Conservation (phyloP, 2,888 invertebrate genomes). For the Nemapogon koenigi region DNA sequence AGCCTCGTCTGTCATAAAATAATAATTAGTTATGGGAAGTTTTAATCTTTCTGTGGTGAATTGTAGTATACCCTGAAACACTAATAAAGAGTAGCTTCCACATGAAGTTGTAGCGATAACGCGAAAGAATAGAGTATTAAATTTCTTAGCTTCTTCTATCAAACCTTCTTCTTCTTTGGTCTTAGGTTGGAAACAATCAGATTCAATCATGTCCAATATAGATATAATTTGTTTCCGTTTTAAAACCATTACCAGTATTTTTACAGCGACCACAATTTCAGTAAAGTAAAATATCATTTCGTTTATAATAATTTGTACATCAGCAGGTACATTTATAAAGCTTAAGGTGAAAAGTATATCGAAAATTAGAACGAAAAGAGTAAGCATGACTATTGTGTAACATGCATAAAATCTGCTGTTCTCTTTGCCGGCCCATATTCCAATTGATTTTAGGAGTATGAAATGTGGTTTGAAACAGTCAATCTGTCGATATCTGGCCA, state of each 20-base stretch:
- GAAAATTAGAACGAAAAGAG: too few species aligned
- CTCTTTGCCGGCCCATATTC: too few species aligned
- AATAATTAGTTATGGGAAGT: slow-evolving; percentile 42
- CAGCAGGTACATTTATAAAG: neutral
- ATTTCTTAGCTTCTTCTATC: slow-evolving; percentile 21
- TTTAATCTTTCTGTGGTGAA: slow-evolving; percentile 24
- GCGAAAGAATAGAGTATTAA: slow-evolving; percentile 26
- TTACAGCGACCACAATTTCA: neutral
- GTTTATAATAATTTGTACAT: neutral
- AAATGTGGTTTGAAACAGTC: too few species aligned
- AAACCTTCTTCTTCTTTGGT: slow-evolving; percentile 24
- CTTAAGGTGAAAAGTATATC: too few species aligned
- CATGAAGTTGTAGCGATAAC: too few species aligned
- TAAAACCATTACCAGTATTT: neutral
- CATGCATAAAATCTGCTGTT: too few species aligned
- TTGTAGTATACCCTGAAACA: too few species aligned
- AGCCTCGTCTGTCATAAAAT: slow-evolving; percentile 33
- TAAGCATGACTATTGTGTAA: too few species aligned
- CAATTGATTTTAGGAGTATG: too few species aligned
- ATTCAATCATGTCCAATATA: slow-evolving; percentile 30
- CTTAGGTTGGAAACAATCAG: slow-evolving; percentile 27
- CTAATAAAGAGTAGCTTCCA: too few species aligned
- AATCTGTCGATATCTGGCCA: too few species aligned
- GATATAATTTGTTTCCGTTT: neutral
- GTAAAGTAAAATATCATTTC: neutral